Percentiles rank a stretch among this genome's conserved stretches.
These are phyloP conservation scores for Bryconaethiops microstoma DNA, from an alignment of 2,797 vertebrate species.

Conservation along the genomic window DNA sequence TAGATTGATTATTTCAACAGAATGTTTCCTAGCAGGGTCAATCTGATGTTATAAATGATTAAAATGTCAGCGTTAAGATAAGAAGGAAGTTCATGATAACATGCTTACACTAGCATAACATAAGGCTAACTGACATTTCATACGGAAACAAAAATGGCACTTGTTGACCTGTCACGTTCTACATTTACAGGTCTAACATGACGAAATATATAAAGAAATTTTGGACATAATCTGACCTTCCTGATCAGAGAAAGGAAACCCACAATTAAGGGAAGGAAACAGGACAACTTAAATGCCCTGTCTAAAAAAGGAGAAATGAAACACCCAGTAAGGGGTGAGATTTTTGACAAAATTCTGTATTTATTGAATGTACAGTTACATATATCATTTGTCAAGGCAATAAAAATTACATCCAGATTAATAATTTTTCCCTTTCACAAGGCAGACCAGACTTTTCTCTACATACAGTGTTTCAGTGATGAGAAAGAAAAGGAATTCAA, in stretches of 20 bases:
- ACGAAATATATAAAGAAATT: background rate
- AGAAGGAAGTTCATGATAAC: background rate
- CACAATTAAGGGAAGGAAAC: slow-evolving; percentile 4
- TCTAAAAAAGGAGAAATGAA: slow-evolving; percentile 30
- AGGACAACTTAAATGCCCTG: background rate
- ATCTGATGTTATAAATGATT: no score
- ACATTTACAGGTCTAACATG: background rate
- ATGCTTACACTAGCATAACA: background rate
- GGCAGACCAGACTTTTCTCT: slow-evolving; percentile 60
- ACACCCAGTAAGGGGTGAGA: background rate
- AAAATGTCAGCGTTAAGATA: background rate
- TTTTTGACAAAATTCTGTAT: slow-evolving; percentile 50
- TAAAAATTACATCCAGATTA: slow-evolving; percentile 74
- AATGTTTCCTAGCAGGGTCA: no score
- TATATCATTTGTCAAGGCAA: slow-evolving; percentile 68
- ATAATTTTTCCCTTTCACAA: slow-evolving; percentile 72
- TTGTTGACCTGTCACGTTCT: background rate
- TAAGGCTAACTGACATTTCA: background rate
- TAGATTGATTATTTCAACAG: no score
- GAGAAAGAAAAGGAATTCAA: slow-evolving; percentile 20
- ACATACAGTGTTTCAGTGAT: slow-evolving; percentile 64
- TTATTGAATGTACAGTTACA: slow-evolving; percentile 65
- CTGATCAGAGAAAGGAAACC: background rate
- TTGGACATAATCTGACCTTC: background rate
- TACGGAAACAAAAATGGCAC: background rate